Base-by-base conservation (phyloP, 2,888 invertebrate species). In the Bruchidius siliquastri region DNA sequence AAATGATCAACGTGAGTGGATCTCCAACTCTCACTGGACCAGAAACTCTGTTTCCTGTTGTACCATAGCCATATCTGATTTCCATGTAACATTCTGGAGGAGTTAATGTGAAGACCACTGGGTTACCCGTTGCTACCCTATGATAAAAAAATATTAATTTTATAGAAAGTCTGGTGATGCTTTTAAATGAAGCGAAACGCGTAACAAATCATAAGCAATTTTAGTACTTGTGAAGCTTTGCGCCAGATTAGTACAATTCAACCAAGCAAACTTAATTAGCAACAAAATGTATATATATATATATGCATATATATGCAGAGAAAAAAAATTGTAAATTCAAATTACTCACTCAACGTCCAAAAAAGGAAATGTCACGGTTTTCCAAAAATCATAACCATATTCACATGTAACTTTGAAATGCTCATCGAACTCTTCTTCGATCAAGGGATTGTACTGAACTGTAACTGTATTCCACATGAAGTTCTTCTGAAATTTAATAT, bases 381-480 rank as follows among this genome's bases (percentile, higher is more conserved):
- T 97, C 96, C 97, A 96, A 88, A 96, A 97, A 87, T 97, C 97
- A 84, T 97, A 97, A 74, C 97, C 97, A 83, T 97, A 97, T 87
- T 97, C 97, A 88, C 97, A 97, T 69, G 96, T 97, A 72, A 97
- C 96, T 88, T 97, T 96, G 86, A 96, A 97, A 85, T 97, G 97
- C 82, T 97, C 96, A 85, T 97, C 97, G 87, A 94, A 92, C 85
- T 97, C 97, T 84, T 97, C 97, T 84, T 97, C 97, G 74, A 97
- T 97, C 79, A 97, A 86, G 0, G 96, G 91, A 87, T 96, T 97
- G 87, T 97, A 97, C 85, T 97, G 97, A 72, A 97, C 96, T 2
- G 96, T 97, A 72, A 97, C 94, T 0, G 97, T 97, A 85, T 97
- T 97, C 96, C 96, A 97, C 97, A 97, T 97, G 81, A 96, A 92